Conservation (phyloP, 1,140 invertebrate species). For the Ostrea edulis region DNA sequence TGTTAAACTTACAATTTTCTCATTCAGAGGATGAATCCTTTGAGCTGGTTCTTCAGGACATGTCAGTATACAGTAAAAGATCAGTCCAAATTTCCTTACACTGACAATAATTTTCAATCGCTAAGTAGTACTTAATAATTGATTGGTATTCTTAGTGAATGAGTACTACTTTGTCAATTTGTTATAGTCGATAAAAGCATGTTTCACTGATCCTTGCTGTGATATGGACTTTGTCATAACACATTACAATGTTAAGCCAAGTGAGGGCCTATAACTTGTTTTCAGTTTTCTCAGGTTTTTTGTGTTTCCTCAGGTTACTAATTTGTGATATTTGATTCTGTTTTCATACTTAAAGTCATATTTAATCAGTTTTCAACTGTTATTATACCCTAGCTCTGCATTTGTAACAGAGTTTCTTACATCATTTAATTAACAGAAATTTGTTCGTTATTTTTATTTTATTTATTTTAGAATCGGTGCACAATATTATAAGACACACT, state of each 20-base stretch:
- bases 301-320: constrained; percentile 1
- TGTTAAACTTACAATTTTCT: background rate
- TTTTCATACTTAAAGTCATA: background rate
- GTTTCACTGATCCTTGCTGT: background rate
- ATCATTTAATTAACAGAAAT: background rate
- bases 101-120: too few relatives aligned
- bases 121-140: too few relatives aligned
- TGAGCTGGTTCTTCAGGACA: background rate
- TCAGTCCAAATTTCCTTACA: too few relatives aligned
- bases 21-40: background rate
- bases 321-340: background rate
- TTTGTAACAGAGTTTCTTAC: background rate
- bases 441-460: too few relatives aligned
- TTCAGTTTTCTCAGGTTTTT: constrained; percentile 3
- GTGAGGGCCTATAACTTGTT: background rate
- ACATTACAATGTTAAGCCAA: constrained; percentile 3
- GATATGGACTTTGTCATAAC: background rate
- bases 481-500: background rate
- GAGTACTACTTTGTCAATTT: too few relatives aligned
- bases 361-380: background rate
- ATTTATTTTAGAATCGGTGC: background rate
- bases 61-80: too few relatives aligned
- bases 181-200: too few relatives aligned
- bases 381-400: background rate
- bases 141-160: too few relatives aligned